Evolutionary conservation across 2,797 vertebrate species (phyloP).

Genomic region (Clarias laeviceps): DNA sequence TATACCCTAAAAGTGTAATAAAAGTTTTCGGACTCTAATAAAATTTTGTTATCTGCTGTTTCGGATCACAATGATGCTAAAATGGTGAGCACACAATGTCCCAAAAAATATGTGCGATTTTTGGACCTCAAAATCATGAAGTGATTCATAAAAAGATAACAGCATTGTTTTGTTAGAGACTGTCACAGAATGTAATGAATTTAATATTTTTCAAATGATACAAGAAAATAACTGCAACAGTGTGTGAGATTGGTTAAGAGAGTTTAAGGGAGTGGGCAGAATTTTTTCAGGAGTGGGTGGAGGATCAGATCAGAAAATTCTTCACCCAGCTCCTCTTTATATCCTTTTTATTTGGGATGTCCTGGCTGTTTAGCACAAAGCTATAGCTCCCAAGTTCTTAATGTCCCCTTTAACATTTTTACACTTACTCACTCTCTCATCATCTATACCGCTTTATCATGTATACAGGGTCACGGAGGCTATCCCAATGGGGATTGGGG

Average conservation of each 20-base stretch:
- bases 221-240: neutral
- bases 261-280: neutral
- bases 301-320: neutral
- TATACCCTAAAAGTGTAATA: neutral
- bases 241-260: neutral
- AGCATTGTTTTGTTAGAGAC: neutral
- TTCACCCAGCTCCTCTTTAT: neutral
- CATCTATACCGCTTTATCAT: too few relatives aligned
- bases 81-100: neutral
- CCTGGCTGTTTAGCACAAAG: neutral
- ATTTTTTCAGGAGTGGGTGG: neutral
- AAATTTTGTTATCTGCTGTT: neutral
- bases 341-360: neutral
- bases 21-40: neutral
- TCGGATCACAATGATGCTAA: neutral
- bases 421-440: too few relatives aligned
- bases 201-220: neutral
- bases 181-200: neutral
- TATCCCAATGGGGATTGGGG: too few relatives aligned
- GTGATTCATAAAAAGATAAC: neutral
- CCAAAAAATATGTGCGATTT: neutral
- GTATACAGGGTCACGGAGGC: too few relatives aligned
- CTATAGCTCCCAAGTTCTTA: neutral
- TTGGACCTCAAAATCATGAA: neutral
- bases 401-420: neutral